phyloP scores from a whole-genome alignment of 2,888 invertebrate genomes.

The Drosophila anomalipes region DNA sequence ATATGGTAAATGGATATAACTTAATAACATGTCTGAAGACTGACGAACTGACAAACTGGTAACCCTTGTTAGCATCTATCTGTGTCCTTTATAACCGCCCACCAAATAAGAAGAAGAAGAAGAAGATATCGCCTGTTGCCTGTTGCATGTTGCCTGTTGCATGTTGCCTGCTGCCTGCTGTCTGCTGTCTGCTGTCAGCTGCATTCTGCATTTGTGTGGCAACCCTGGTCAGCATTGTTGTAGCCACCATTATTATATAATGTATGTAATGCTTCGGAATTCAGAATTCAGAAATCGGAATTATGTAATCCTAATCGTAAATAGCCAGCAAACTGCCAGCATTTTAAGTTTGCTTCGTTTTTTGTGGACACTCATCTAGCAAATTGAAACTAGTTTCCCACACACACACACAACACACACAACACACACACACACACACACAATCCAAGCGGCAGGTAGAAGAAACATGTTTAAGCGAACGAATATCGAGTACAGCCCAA shows the following conservation, averaged over 20 bases:
- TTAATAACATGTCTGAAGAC: constrained; percentile 54
- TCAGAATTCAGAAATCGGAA: not conserved
- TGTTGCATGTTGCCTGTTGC: not conserved
- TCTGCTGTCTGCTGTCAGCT: not conserved
- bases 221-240: constrained; percentile 14
- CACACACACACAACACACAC: constrained; percentile 9
- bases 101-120: constrained; percentile 10
- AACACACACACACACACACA: not conserved
- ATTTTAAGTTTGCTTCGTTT: not conserved
- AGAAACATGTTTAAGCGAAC: constrained; percentile 2
- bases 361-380: constrained; percentile 16
- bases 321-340: constrained; percentile 50
- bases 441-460: constrained; percentile 34
- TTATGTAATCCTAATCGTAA: constrained; percentile 2
- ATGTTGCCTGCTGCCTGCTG: not conserved
- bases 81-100: constrained; percentile 30
- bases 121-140: not conserved
- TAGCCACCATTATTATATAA: constrained; percentile 1
- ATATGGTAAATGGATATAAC: not conserved
- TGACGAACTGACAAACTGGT: constrained; percentile 50
- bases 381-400: constrained; percentile 39
- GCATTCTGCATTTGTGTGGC: constrained; percentile 10
- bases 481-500: constrained; percentile 17
- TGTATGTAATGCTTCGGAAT: constrained; percentile 3
- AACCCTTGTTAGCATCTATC: constrained; percentile 39